Evolutionary conservation across 2,113 vertebrate species (phyloP).

Genomic region (Mellivora capensis): DNA sequence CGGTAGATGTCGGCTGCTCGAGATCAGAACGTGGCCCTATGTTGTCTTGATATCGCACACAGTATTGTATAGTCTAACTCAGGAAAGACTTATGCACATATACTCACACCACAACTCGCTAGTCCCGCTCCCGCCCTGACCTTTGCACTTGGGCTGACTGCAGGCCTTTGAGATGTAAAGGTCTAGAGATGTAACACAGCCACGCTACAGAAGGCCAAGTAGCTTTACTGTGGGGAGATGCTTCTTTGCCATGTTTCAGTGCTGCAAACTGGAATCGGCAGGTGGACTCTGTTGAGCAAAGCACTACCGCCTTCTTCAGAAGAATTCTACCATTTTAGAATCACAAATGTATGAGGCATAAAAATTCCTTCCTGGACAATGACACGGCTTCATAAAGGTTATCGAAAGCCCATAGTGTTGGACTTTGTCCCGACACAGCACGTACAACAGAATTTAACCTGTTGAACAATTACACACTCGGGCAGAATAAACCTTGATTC

Average conservation of each 20-base stretch:
- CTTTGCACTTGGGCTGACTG: neutral
- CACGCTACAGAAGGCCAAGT: neutral
- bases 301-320: neutral
- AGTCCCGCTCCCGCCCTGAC: neutral
- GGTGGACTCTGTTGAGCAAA: neutral
- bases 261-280: neutral
- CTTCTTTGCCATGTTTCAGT: neutral
- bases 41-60: neutral
- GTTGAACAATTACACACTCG: neutral
- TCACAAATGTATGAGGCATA: neutral
- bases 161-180: neutral
- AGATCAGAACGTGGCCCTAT: neutral
- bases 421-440: neutral
- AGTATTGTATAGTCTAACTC: neutral
- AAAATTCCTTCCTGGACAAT: neutral
- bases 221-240: neutral
- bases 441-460: neutral
- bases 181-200: neutral
- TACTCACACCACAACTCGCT: neutral
- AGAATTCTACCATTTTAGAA: neutral
- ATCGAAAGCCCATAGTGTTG: neutral
- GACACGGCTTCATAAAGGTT: neutral
- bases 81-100: neutral
- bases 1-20: neutral
- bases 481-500: neutral